phyloP scores from a whole-genome alignment of 2,888 invertebrate species.

The Julus scanicus region DNA sequence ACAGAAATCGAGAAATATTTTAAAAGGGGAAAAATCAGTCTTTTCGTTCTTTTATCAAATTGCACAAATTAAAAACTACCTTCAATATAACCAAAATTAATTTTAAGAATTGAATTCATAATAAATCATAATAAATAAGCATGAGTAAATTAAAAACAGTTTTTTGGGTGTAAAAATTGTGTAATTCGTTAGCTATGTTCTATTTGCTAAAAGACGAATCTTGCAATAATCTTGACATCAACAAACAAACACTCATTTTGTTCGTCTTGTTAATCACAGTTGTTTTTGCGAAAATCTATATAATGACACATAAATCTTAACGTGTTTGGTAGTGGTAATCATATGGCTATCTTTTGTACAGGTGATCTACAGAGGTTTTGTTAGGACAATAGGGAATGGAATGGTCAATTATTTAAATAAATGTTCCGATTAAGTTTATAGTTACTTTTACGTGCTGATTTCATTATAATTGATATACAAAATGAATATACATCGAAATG shows the following conservation, averaged over 20 bases:
- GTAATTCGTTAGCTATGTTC: too few relatives aligned
- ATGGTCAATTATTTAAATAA: background rate
- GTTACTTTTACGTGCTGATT: background rate
- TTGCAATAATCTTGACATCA: background rate
- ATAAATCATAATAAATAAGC: background rate
- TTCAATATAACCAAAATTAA: too few relatives aligned
- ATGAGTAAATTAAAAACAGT: background rate
- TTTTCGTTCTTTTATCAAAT: background rate
- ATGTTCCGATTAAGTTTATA: too few relatives aligned
- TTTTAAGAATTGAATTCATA: too few relatives aligned
- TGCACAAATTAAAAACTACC: background rate
- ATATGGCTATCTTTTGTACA: background rate
- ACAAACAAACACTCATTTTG: background rate
- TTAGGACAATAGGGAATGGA: background rate
- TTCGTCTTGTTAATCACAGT: constrained; percentile 38
- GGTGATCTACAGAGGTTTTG: background rate
- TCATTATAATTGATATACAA: constrained; percentile 3
- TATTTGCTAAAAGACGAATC: background rate
- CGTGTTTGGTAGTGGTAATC: background rate
- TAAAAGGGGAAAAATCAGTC: background rate
- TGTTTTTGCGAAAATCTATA: background rate
- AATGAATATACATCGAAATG: background rate
- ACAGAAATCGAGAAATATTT: background rate
- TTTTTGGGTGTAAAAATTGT: too few relatives aligned
- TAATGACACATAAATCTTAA: background rate